These are phyloP conservation scores for Pseudomugil gertrudae DNA, from an alignment of 2,797 vertebrate species.

Conservation along the genomic window DNA sequence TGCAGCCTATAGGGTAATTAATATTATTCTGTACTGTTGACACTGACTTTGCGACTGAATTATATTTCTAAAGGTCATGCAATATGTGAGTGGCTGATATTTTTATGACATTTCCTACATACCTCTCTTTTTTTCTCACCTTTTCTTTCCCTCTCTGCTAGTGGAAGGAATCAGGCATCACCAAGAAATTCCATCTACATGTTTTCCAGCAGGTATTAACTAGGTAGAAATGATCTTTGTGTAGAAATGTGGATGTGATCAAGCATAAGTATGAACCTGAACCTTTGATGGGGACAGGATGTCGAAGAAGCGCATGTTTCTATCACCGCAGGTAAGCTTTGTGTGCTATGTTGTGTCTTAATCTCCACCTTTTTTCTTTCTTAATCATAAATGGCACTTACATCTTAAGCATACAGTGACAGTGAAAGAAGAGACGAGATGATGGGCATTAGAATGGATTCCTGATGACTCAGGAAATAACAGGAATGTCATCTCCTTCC, in stretches of 20 bases:
- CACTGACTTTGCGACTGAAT: constrained; percentile 16
- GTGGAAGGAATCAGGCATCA: constrained; percentile 44
- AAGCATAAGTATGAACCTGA: constrained; percentile 29
- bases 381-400: constrained; percentile 36
- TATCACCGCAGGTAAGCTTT: constrained; percentile 6
- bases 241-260: constrained; percentile 33
- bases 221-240: constrained; percentile 39
- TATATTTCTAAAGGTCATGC: constrained; percentile 52
- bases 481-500: constrained; percentile 60
- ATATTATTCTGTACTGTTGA: constrained; percentile 27
- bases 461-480: constrained; percentile 68
- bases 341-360: not conserved
- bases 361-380: constrained; percentile 11
- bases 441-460: constrained; percentile 53
- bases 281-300: constrained; percentile 25
- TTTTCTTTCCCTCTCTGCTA: constrained; percentile 35
- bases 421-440: constrained; percentile 37
- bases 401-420: constrained; percentile 31
- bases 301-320: constrained; percentile 17
- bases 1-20: constrained; percentile 36
- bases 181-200: constrained; percentile 46
- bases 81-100: constrained; percentile 34
- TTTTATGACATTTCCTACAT: constrained; percentile 24
- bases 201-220: constrained; percentile 24
- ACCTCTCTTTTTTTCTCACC: constrained; percentile 18